Conservation (phyloP, 2,113 vertebrate genomes). For the Nematolebias whitei region DNA sequence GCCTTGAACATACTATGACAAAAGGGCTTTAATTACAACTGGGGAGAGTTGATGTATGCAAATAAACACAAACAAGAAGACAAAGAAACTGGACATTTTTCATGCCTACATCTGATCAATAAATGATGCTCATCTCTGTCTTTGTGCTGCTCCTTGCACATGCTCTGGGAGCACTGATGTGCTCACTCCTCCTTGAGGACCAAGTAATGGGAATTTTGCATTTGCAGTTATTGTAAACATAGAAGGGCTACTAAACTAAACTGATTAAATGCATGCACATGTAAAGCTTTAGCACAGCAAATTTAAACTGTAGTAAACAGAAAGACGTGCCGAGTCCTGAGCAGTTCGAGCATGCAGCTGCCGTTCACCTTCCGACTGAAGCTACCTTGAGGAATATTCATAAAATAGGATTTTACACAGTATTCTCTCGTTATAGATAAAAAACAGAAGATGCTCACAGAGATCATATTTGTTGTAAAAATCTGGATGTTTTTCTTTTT, state of each 20-base stretch:
- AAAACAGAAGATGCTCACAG: not conserved
- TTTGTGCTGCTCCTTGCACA: not conserved
- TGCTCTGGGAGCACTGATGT: not conserved
- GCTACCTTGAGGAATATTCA: not conserved
- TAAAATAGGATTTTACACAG: not conserved
- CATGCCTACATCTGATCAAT: not conserved
- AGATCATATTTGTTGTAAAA: no score
- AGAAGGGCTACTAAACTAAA: not conserved
- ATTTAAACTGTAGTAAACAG: not conserved
- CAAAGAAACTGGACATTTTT: not conserved
- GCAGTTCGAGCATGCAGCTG: not conserved
- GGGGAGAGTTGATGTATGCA: not conserved
- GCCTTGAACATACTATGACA: not conserved
- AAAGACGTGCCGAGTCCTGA: not conserved
- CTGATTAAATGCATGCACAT: not conserved
- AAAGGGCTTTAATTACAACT: conserved; percentile 3
- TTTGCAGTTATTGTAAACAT: not conserved
- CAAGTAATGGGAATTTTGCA: not conserved
- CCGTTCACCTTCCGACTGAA: not conserved
- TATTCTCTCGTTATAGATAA: not conserved
- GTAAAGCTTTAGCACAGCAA: not conserved
- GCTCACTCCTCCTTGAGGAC: not conserved
- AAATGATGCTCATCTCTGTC: not conserved
- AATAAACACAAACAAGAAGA: no score
- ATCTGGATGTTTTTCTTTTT: no score